Evolutionary conservation across 2,888 invertebrate species (phyloP), one percentile per base, ranked within the genome.

Genomic region (Drosophila fulvimacula): DNA sequence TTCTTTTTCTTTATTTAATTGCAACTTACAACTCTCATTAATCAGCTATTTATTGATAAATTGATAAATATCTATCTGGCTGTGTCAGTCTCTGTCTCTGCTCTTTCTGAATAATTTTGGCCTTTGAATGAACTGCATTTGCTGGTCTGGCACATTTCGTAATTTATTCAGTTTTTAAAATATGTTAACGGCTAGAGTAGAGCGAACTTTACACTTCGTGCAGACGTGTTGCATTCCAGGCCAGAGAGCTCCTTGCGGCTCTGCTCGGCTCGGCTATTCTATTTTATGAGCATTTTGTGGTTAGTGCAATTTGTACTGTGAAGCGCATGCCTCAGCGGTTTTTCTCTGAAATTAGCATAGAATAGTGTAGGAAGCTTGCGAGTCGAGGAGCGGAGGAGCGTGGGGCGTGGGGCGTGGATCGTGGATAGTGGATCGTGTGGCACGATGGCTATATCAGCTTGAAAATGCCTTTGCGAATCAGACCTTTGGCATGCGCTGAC

Each of bases 401-500:
- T n/a, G n/a, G n/a, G 27, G 27, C 27, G 6, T 10, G 42, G 42
- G 56, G 24, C 4, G 44, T 32, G 46, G 69, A 59, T 69, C 60
- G 69, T 75, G 73, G n/a, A n/a, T n/a, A n/a, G 44, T 32, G 46
- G 69, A 59, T 69, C 60, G 69, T 75, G 73, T 78, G 49, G 75
- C 63, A 53, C 56, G 60, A 68, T 69, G 68, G 27, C 56, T 69
- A 78, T 66, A 74, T 66, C 64, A 59, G 66, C 41, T 69, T 62
- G 32, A 60, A 69, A 58, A 48, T 72, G 73, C 52, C 69, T 60
- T 32, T 52, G 21, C 56, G 74, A 69, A 49, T 78, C 83, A 84
- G 69, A 61, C 52, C 58, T 56, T 84, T 83, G 83, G 89, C 84
- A 84, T 84, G 81, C 73, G 83, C 87, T 84, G 83, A 84, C 89